Conservation (phyloP, 1,140 invertebrate species). For the Solenopsis fugax region DNA sequence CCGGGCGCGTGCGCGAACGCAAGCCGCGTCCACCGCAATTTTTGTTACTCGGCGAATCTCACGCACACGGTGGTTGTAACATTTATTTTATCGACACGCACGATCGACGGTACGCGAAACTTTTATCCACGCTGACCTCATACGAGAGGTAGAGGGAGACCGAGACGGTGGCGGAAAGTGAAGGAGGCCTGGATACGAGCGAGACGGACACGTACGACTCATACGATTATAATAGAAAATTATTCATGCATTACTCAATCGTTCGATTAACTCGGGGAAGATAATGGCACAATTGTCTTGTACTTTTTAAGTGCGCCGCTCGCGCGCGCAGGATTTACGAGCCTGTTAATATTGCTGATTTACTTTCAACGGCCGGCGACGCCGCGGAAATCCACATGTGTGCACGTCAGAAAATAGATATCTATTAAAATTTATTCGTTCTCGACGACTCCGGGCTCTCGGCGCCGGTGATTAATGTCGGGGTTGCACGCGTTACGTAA, state of each 20-base stretch:
- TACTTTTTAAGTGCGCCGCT: conserved; percentile 39
- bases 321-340: conserved; percentile 62
- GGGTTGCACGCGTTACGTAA: conserved; percentile 52
- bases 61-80: conserved; percentile 10
- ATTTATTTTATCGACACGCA: conserved; percentile 65
- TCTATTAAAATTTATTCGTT: conserved; percentile 57
- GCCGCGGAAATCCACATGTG: conserved; percentile 27
- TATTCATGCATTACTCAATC: conserved; percentile 71
- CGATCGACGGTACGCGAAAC: conserved; percentile 44
- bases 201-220: conserved; percentile 45
- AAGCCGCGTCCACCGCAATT: background rate
- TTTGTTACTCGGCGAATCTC: conserved; percentile 27
- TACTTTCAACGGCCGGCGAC: conserved; percentile 53
- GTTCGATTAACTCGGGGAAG: conserved; percentile 63
- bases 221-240: conserved; percentile 67
- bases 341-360: conserved; percentile 43
- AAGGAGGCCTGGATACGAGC: conserved; percentile 18
- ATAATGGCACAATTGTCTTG: conserved; percentile 67
- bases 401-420: conserved; percentile 31
- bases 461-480: conserved; percentile 55
- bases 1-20: conserved; percentile 1
- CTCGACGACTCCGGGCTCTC: conserved; percentile 46
- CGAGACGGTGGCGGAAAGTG: conserved; percentile 32
- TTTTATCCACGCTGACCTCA: conserved; percentile 66
- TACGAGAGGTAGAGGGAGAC: conserved; percentile 27